Conservation (phyloP, 2,113 vertebrate genomes). For the Menidia beryllina region DNA sequence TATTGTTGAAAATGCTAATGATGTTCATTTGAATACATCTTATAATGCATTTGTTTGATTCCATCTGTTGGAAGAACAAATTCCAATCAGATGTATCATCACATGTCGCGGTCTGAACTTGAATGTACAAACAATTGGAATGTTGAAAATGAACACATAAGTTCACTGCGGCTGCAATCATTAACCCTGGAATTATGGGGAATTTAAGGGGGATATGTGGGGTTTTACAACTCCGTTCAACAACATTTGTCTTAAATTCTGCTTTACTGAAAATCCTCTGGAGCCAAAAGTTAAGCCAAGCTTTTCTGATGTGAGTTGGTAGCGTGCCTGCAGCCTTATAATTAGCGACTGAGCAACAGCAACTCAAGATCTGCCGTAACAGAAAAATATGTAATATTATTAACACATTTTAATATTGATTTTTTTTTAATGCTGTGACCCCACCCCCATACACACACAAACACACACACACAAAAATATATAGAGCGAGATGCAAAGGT, state of each 20-base stretch:
- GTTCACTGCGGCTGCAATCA: not conserved
- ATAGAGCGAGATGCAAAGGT: too few relatives aligned
- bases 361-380: not conserved
- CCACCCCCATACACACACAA: too few relatives aligned
- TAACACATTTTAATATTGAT: not conserved
- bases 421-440: not conserved
- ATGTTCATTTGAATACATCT: slow-evolving; percentile 26
- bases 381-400: not conserved
- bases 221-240: not conserved
- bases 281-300: slow-evolving; percentile 2
- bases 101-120: not conserved
- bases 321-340: not conserved
- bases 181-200: not conserved
- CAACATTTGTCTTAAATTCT: not conserved
- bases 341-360: slow-evolving; percentile 7
- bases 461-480: too few relatives aligned
- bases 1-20: slow-evolving; percentile 37
- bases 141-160: not conserved
- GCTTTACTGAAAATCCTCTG: not conserved
- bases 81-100: slow-evolving; percentile 4
- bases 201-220: not conserved
- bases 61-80: not conserved
- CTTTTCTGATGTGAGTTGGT: slow-evolving; percentile 12
- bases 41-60: not conserved
- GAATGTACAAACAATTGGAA: not conserved